A percentile compares a stretch with the other conserved stretches of the same genome.
Evolutionary conservation across 2,888 invertebrate species (phyloP).

Genomic region (Tortrix viridana): DNA sequence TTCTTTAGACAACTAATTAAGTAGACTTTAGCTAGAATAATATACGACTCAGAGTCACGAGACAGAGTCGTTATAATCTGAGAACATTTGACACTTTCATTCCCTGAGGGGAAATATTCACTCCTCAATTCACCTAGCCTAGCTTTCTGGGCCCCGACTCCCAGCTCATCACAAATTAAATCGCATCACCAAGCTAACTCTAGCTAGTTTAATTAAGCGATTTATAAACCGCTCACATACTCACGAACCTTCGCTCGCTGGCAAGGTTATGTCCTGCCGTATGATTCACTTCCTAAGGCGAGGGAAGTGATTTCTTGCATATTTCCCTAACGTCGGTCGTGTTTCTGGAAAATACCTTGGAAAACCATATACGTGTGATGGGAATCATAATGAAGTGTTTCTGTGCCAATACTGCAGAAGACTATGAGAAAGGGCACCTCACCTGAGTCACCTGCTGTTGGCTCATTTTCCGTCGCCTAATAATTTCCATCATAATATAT

Average conservation of each 20-base stretch:
- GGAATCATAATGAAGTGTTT: neutral
- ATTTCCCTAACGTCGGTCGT: conserved; percentile 27
- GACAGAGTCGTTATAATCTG: no score
- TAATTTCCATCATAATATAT: no score
- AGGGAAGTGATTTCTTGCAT: conserved; percentile 27
- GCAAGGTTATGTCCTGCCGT: conserved; percentile 71
- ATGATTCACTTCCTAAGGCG: conserved; percentile 45
- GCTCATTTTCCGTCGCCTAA: no score
- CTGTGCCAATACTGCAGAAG: neutral
- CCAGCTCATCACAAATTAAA: conserved; percentile 8
- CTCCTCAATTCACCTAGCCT: neutral
- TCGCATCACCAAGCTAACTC: conserved; percentile 2
- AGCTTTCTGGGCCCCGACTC: neutral
- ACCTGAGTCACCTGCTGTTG: no score
- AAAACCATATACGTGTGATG: neutral
- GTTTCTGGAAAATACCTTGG: conserved; percentile 8
- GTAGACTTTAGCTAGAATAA: no score
- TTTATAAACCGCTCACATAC: conserved; percentile 55
- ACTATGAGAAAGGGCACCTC: neutral
- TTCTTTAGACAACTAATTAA: no score
- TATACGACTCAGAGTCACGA: no score
- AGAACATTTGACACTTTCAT: no score
- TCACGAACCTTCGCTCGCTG: conserved; percentile 58
- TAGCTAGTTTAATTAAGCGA: conserved; percentile 52
- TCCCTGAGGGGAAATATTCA: neutral